A percentile compares a stretch with the other conserved stretches of the same genome.
phyloP scores from a whole-genome alignment of 35 echinoderm and acorn worm species.

The Ophiothrix spiculata region DNA sequence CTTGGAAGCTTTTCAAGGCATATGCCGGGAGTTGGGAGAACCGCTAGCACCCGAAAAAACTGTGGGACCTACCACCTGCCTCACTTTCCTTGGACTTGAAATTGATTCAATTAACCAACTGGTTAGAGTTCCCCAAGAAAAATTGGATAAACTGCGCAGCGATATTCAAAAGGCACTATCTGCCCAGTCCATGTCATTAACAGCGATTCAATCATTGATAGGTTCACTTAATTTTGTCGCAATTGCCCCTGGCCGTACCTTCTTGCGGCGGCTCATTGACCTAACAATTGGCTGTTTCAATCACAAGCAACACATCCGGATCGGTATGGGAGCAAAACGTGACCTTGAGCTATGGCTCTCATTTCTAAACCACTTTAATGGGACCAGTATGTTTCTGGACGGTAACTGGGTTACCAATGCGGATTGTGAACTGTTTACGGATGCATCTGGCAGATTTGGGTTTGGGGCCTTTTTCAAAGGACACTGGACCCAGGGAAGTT shows the following conservation, averaged over 20 bases:
- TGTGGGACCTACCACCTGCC: background rate
- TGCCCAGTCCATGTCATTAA: background rate
- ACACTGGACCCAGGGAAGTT: conserved; percentile 21
- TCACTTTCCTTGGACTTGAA: background rate
- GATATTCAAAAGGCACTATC: background rate
- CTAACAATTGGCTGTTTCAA: background rate
- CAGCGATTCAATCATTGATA: background rate
- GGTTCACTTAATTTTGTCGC: conserved; percentile 42
- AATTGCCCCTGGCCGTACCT: conserved; percentile 11
- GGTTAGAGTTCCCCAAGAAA: conserved; percentile 3
- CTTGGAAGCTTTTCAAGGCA: background rate
- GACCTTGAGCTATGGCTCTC: background rate
- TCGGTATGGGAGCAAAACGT: background rate
- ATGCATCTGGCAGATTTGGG: conserved; percentile 34
- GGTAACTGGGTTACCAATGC: background rate
- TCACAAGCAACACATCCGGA: background rate
- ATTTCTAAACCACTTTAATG: background rate
- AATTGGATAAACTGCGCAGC: background rate
- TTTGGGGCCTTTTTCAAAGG: conserved; percentile 24
- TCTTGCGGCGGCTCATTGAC: conserved; percentile 17
- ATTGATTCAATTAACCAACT: background rate
- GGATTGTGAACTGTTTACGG: conserved; percentile 1
- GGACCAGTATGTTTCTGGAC: background rate
- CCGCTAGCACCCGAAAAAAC: conserved; percentile 42
- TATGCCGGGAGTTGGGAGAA: conserved; percentile 36